Evolutionary conservation across 2,113 vertebrate species (phyloP).

Genomic region (Piprites chloris): DNA sequence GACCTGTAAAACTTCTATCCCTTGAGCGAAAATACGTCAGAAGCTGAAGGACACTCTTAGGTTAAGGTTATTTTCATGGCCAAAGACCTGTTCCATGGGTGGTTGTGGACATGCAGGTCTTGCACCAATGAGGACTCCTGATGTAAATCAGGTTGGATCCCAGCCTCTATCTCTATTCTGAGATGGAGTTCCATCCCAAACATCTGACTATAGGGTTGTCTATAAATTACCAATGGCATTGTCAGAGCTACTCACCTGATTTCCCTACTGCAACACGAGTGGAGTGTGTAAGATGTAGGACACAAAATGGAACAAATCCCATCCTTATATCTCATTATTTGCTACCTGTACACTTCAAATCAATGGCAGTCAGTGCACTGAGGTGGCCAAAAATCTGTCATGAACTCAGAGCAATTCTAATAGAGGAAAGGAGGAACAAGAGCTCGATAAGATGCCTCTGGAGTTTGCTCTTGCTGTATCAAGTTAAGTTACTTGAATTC

Average conservation of each 20-base stretch:
- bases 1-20: neutral
- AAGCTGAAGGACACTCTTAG: neutral
- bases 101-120: neutral
- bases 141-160: neutral
- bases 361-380: neutral
- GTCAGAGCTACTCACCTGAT: neutral
- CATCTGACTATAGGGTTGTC: neutral
- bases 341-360: neutral
- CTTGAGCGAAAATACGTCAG: neutral
- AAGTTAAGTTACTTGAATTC: neutral
- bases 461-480: neutral
- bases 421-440: neutral
- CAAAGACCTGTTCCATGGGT: neutral
- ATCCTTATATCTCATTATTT: neutral
- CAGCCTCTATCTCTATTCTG: neutral
- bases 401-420: neutral
- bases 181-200: neutral
- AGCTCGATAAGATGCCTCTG: neutral
- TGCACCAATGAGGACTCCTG: rapidly evolving
- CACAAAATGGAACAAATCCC: neutral
- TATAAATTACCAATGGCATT: neutral
- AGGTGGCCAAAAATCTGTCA: neutral
- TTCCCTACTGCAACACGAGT: neutral
- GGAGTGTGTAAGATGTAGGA: rapidly evolving
- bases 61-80: neutral